phyloP scores from a whole-genome alignment of 2,797 vertebrate genomes.

The Anas georgica region DNA sequence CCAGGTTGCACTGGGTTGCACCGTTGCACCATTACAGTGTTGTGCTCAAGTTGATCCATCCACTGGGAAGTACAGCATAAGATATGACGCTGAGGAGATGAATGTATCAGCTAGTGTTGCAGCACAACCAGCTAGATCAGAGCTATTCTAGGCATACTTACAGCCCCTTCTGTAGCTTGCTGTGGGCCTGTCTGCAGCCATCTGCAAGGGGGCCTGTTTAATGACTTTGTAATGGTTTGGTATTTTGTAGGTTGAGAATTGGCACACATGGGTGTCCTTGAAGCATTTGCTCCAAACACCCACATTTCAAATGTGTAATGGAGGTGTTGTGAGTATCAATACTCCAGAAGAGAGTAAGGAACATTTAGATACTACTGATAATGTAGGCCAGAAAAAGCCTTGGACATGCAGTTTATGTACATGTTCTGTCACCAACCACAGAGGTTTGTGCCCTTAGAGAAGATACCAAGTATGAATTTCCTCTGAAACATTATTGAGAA shows the following conservation, averaged over 20 bases:
- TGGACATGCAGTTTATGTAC: rapidly evolving
- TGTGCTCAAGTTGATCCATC: neutral
- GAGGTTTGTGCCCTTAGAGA: rapidly evolving
- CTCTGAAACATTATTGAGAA: neutral
- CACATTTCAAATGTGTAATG: neutral
- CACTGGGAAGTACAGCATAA: neutral
- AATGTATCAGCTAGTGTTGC: neutral
- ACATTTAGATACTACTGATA: neutral
- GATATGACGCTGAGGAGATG: neutral
- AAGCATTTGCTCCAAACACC: slow-evolving; percentile 17
- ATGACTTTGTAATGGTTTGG: neutral
- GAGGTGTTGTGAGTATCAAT: neutral
- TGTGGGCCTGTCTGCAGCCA: neutral
- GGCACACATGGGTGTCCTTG: neutral
- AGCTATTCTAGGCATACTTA: neutral
- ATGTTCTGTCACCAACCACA: neutral
- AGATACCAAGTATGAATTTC: neutral
- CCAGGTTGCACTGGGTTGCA: rapidly evolving
- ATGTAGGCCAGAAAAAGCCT: neutral
- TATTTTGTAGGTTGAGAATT: slow-evolving; percentile 46
- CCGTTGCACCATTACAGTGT: no score
- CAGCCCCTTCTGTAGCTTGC: neutral
- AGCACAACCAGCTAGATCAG: neutral
- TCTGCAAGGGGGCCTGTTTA: neutral
- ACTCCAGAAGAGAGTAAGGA: neutral